Conservation (phyloP, 2,888 invertebrate species). For the Scaptomyza reducta region DNA sequence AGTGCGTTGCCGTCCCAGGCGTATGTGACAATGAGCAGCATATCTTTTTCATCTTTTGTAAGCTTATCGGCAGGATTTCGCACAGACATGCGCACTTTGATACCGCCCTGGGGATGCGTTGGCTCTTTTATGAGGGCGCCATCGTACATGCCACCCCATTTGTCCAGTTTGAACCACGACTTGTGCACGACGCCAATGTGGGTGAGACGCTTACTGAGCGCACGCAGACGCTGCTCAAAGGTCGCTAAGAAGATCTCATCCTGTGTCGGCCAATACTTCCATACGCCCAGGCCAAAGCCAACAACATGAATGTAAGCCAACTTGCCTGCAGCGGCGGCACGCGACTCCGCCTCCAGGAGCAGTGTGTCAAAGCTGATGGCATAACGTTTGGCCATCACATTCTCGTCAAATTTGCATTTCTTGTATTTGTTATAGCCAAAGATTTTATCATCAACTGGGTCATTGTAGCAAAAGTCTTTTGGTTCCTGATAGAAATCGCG, state of each 20-base stretch:
- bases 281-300: slow-evolving; percentile 89
- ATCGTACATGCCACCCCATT: slow-evolving; percentile 84
- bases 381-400: slow-evolving; percentile 84
- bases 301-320: slow-evolving; percentile 88
- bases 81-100: slow-evolving; percentile 85
- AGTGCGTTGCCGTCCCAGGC: slow-evolving; percentile 90
- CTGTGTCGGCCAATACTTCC: slow-evolving; percentile 86
- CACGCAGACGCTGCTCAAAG: slow-evolving; percentile 86
- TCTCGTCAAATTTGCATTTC: slow-evolving; percentile 72
- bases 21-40: slow-evolving; percentile 87
- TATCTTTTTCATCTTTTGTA: slow-evolving; percentile 29
- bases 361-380: slow-evolving; percentile 87
- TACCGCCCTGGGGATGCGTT: slow-evolving; percentile 83
- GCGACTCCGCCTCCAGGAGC: slow-evolving; percentile 87
- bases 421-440: background rate
- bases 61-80: slow-evolving; percentile 86
- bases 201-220: slow-evolving; percentile 51
- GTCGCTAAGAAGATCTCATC: slow-evolving; percentile 87
- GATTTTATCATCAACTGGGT: slow-evolving; percentile 21
- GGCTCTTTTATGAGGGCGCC: slow-evolving; percentile 78
- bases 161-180: slow-evolving; percentile 57
- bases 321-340: slow-evolving; percentile 85
- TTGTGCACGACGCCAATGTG: slow-evolving; percentile 63
- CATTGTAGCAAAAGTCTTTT: slow-evolving; percentile 62
- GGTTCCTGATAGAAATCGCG: slow-evolving; percentile 73